Evolutionary conservation across 2,888 invertebrate genomes (phyloP).

Genomic region (Aporophyla lueneburgensis): DNA sequence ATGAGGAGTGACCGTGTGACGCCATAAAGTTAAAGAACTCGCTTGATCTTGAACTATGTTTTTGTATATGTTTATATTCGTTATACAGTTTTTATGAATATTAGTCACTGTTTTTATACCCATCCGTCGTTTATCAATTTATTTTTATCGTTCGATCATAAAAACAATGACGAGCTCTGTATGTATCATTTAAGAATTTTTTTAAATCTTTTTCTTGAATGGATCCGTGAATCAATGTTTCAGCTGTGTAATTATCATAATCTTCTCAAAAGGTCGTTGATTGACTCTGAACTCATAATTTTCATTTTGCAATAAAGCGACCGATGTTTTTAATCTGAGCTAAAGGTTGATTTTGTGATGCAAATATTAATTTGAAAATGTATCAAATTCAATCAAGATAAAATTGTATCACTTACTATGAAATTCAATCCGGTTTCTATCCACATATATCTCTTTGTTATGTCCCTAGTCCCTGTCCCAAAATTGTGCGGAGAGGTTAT

Average conservation of each 20-base stretch:
- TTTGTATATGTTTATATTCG: constrained; percentile 12
- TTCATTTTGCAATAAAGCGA: background rate
- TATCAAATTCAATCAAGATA: constrained; percentile 13
- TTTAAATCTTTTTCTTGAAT: background rate
- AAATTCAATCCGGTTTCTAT: constrained; percentile 68
- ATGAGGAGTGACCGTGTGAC: constrained; percentile 16
- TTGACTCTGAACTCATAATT: background rate
- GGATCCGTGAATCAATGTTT: background rate
- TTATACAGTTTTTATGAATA: constrained; percentile 20
- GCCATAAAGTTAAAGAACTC: constrained; percentile 41
- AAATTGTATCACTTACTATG: constrained; percentile 8
- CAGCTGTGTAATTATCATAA: background rate
- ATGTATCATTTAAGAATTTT: background rate
- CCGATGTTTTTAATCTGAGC: background rate
- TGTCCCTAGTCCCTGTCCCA: constrained; percentile 72
- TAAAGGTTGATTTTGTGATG: background rate
- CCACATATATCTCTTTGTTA: constrained; percentile 65
- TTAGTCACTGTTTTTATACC: constrained; percentile 19
- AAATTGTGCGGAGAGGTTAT: constrained; percentile 87
- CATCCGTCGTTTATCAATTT: background rate
- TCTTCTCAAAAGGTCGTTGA: background rate
- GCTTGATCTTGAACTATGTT: constrained; percentile 51
- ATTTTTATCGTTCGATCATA: constrained; percentile 6
- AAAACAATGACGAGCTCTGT: background rate
- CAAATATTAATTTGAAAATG: background rate